phyloP scores from a whole-genome alignment of 2,797 vertebrate species.

The Centroberyx gerrardi region DNA sequence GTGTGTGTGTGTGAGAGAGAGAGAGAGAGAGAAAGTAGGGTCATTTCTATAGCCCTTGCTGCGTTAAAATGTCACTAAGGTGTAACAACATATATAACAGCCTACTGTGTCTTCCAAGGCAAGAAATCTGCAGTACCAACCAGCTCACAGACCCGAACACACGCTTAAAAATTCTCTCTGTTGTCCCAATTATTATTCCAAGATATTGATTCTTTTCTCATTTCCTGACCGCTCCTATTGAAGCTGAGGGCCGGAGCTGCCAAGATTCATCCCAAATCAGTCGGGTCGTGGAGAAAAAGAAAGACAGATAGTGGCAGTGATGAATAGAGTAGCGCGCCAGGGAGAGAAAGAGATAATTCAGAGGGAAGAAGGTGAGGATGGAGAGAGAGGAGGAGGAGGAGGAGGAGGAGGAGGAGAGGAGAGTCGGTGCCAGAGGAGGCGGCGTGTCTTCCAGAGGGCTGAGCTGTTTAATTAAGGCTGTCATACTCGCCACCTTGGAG shows the following conservation, averaged over 20 bases:
- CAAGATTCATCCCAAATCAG: conserved; percentile 21
- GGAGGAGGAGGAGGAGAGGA: neutral
- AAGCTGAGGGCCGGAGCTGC: conserved; percentile 1
- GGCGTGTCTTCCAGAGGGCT: conserved; percentile 38
- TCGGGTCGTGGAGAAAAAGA: neutral
- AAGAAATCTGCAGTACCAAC: neutral
- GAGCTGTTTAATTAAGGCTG: conserved; percentile 74
- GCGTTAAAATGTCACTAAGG: neutral
- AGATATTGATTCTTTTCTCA: neutral
- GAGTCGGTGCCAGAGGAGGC: conserved; percentile 30
- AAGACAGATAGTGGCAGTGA: conserved; percentile 19
- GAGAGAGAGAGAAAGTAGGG: neutral
- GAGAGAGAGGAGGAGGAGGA: neutral
- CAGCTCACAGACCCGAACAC: conserved; percentile 16
- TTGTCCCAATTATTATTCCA: conserved; percentile 6
- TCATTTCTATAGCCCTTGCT: neutral
- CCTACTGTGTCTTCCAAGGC: neutral
- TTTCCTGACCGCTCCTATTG: conserved; percentile 2
- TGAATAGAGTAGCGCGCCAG: conserved; percentile 18
- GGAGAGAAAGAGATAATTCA: conserved; percentile 18
- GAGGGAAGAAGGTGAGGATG: conserved; percentile 19
- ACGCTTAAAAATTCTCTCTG: conserved; percentile 2
- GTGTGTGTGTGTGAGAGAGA: neutral
- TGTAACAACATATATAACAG: neutral
- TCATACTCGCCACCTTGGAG: conserved; percentile 34